Percentiles rank a stretch among this genome's conserved stretches.
These are phyloP conservation scores for Pseudopodoces humilis DNA, from an alignment of 2,113 vertebrate species.

Conservation along the genomic window DNA sequence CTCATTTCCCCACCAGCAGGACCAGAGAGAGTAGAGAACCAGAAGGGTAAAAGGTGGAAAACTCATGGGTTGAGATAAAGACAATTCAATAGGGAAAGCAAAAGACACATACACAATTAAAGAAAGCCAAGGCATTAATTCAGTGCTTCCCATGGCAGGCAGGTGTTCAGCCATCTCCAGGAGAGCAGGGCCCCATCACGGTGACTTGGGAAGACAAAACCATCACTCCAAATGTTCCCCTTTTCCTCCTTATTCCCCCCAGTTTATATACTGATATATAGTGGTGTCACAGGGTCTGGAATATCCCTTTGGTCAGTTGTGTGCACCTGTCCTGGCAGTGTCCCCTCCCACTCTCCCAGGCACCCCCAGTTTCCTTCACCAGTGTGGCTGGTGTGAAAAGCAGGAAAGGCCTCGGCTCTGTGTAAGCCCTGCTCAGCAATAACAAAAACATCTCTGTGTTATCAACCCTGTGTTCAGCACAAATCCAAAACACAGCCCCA, in stretches of 20 bases:
- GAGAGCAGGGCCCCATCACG: not conserved
- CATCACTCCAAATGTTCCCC: not conserved
- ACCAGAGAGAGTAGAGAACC: not conserved
- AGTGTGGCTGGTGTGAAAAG: rapidly evolving
- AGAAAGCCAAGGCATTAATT: not conserved
- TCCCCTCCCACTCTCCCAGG: not conserved
- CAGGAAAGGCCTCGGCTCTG: not conserved
- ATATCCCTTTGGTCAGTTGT: not conserved
- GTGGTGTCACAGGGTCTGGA: not conserved
- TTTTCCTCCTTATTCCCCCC: not conserved
- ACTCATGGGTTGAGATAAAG: not conserved
- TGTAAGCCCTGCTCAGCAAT: not conserved
- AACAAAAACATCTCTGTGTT: not conserved
- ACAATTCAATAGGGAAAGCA: too few relatives aligned
- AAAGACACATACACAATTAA: not conserved
- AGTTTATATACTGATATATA: not conserved
- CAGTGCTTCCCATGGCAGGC: not conserved
- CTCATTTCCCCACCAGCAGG: not conserved
- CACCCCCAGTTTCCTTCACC: not conserved
- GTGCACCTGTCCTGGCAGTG: not conserved
- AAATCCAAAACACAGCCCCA: not conserved
- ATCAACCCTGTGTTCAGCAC: not conserved
- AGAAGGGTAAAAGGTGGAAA: not conserved
- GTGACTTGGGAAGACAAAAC: not conserved
- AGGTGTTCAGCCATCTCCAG: not conserved